These are phyloP conservation scores for Paramisgurnus dabryanus DNA, from an alignment of 2,113 vertebrate genomes.

Conservation along the genomic window DNA sequence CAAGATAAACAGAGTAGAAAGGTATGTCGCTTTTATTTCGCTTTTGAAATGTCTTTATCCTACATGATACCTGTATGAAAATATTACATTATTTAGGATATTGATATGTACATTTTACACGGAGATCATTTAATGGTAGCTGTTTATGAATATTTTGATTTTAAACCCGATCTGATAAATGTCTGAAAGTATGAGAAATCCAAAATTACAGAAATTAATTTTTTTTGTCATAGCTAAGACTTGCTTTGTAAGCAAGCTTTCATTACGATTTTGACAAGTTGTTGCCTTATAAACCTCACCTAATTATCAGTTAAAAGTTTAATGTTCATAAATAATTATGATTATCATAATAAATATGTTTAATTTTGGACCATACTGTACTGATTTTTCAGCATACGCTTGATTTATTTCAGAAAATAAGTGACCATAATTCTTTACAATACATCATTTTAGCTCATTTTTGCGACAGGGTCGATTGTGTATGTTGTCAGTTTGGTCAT, in stretches of 20 bases:
- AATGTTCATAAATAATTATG: no score
- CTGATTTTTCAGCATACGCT: background rate
- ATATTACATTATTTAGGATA: background rate
- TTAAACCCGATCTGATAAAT: no score
- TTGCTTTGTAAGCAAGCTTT: no score
- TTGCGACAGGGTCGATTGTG: background rate
- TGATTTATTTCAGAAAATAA: background rate
- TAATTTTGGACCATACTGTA: no score
- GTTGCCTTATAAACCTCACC: no score
- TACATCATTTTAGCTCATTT: background rate
- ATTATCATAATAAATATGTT: no score
- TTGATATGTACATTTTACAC: background rate
- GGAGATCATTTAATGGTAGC: background rate
- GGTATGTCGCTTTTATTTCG: slow-evolving; percentile 15
- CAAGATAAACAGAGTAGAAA: background rate
- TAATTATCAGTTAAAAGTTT: no score
- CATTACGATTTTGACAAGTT: no score
- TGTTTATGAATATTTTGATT: no score
- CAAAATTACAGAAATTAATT: no score
- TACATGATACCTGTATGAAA: background rate
- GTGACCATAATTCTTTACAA: background rate
- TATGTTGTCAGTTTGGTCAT: background rate
- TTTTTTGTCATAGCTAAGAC: no score
- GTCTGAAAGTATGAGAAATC: no score
- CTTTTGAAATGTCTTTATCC: background rate